Base-by-base conservation (phyloP, 2,888 invertebrate genomes). In the Timema cristinae region DNA sequence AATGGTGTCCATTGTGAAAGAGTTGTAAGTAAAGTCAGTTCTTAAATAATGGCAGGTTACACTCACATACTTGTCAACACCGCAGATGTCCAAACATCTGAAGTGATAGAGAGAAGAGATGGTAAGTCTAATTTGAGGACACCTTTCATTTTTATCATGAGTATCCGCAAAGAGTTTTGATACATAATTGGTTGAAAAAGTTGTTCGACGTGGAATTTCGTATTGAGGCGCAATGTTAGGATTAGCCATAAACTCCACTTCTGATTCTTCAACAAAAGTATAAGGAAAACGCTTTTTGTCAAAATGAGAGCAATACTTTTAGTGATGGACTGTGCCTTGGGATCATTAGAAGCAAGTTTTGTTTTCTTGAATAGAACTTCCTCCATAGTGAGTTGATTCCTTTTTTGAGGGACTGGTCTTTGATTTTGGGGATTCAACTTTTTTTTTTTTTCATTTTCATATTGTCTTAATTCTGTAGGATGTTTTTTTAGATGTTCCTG, bases 11-110 rank as follows among this genome's bases (percentile, higher is more conserved):
- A 63, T 63, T 8, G 16, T 63, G 13, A 63, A 7, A 7, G 16
- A 15, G 13, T 15, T 63, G 13, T 2, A 9, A 6, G 48, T 13
- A 63, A 2, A 63, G 10, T 63, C 10, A 11, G 63, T 32, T 8
- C 47, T 32, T 8, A 63, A 11, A 13, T 63, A 63, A 48, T 63
- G 63, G 63, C 63, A 6, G 8, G 63, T 63, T n/a, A 32, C 48
- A 48, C 63, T 63, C 32, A 63, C 63, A 13, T 63, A 63, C 63
- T 63, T 63, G n/a, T 63, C 63, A 6, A 63, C 63, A 63, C 63
- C 48, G 63, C 47, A 63, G 63, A 63, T 63, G 63, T 63, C 47
- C 32, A 32, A 32, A 16, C 47, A 63, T 63, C 63, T 47, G 63
- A 63, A 48, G 63, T 63, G 48, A 63, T 63, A 13, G 63, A 63